Conservation (phyloP, 2,888 invertebrate species). For the Phengaris arion region DNA sequence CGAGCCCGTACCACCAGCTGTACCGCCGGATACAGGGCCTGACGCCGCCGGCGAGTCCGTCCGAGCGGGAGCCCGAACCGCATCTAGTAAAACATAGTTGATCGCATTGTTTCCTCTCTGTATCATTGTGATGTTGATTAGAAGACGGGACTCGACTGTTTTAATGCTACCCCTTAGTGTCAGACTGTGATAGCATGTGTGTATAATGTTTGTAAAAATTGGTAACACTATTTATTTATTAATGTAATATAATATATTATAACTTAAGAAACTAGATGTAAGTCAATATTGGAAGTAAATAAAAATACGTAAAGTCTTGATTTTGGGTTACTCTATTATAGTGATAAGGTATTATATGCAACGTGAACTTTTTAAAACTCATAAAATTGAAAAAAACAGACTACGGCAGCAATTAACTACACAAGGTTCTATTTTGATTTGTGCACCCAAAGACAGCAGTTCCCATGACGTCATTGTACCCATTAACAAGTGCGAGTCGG, state of each 20-base stretch:
- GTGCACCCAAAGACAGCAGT: too few species aligned
- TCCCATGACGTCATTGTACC: too few species aligned
- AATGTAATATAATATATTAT: constrained; percentile 68
- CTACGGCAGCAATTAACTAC: too few species aligned
- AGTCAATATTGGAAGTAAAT: constrained; percentile 65
- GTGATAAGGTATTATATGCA: neutral
- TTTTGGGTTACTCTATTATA: constrained; percentile 36
- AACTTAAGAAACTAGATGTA: constrained; percentile 65
- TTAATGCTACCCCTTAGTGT: constrained; percentile 37
- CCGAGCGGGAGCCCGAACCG: constrained; percentile 58
- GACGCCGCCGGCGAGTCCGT: constrained; percentile 57
- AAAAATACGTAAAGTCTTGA: constrained; percentile 51
- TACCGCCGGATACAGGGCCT: constrained; percentile 72
- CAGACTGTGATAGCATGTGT: constrained; percentile 68
- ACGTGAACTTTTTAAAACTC: too few species aligned
- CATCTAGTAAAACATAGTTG: constrained; percentile 79
- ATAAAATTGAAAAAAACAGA: too few species aligned
- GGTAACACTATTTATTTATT: constrained; percentile 75
- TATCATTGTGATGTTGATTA: constrained; percentile 39
- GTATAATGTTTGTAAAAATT: constrained; percentile 64
- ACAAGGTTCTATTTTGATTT: too few species aligned
- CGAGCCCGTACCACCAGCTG: constrained; percentile 65
- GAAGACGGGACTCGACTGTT: constrained; percentile 34
- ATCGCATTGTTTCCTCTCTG: constrained; percentile 47
- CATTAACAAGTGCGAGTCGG: too few species aligned